phyloP scores from a whole-genome alignment of 2,113 vertebrate species.

The Thalassoma bifasciatum region DNA sequence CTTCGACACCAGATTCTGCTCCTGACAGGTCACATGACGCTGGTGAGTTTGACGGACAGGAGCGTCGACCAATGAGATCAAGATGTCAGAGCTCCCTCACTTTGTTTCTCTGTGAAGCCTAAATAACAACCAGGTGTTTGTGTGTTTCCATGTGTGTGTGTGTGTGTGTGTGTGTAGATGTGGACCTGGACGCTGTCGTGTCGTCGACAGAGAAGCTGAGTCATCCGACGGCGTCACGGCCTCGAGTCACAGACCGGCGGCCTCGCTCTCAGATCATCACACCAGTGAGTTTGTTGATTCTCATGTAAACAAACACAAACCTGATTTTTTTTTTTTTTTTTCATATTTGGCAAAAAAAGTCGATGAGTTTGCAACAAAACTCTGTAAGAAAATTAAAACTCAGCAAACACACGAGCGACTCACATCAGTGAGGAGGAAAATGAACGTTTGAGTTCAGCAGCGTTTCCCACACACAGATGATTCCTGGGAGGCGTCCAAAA shows the following conservation, averaged over 20 bases:
- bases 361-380: too few species aligned
- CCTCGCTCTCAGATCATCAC: conserved; percentile 95
- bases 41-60: conserved; percentile 86
- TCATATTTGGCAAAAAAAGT: too few species aligned
- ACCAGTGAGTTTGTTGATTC: conserved; percentile 84
- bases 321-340: too few species aligned
- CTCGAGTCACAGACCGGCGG: conserved; percentile 93
- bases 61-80: conserved; percentile 34
- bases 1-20: conserved; percentile 87
- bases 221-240: conserved; percentile 93
- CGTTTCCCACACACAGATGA: too few species aligned
- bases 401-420: too few species aligned
- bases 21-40: conserved; percentile 92
- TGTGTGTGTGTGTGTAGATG: conserved; percentile 81
- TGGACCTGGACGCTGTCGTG: conserved; percentile 93
- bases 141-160: neutral
- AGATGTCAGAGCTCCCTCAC: conserved; percentile 29
- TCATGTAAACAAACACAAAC: too few species aligned
- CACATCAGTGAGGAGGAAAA: too few species aligned
- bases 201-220: conserved; percentile 92
- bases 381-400: too few species aligned
- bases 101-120: neutral
- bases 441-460: too few species aligned
- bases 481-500: too few species aligned
- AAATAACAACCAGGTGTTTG: neutral